Evolutionary conservation across 2,797 vertebrate species (phyloP), one percentile per base, ranked within the genome.

Genomic region (Hemibagrus guttatus): DNA sequence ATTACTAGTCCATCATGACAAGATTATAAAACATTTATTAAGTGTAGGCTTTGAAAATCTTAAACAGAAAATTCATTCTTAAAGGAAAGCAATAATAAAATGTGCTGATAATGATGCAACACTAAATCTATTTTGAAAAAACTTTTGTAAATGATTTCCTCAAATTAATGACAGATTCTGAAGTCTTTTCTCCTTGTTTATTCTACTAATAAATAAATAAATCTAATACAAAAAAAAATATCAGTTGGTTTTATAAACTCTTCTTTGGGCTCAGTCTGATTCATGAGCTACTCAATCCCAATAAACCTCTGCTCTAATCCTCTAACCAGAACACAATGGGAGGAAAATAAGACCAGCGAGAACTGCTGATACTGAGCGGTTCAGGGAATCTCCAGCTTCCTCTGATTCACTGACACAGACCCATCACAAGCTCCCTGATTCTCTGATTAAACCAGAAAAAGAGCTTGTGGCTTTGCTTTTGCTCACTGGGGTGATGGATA

Each of bases 271-370:
- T 26, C 56, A 14, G 28, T 59, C 31, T 79, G 76, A 79, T 12
- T 1, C 3, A 56, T 7, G 49, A 74, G 14, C 17, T 6, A 11
- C 31, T 21, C 14, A 7, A 58, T 46, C 28, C n/a, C 28, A 17
- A 19, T 74, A 39, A 74, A 81, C 31, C 12, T 21, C 46, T n/a
- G 19, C n/a, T 64, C 79, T 39, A 56, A 80, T 84, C 76, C 85
- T 54, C 81, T 89, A 80, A 84, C 42, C 76, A 49, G 46, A 89
- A 87, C 79, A 88, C 86, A 91, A 91, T 84, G 63, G 71, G 74
- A 71, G 88, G 89, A 89, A 89, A 78, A 79, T 71, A 17, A n/a
- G 63, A 12, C 28, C 78, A 81, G 54, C 72, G 75, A 75, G 63
- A 86, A 23, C 14, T 19, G 86, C 63, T 85, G 88, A 85, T 71